A percentile compares a stretch with the other conserved stretches of the same genome.
These are phyloP conservation scores for Scaptomyza graminum DNA, from an alignment of 1,140 invertebrate genomes.

Conservation along the genomic window DNA sequence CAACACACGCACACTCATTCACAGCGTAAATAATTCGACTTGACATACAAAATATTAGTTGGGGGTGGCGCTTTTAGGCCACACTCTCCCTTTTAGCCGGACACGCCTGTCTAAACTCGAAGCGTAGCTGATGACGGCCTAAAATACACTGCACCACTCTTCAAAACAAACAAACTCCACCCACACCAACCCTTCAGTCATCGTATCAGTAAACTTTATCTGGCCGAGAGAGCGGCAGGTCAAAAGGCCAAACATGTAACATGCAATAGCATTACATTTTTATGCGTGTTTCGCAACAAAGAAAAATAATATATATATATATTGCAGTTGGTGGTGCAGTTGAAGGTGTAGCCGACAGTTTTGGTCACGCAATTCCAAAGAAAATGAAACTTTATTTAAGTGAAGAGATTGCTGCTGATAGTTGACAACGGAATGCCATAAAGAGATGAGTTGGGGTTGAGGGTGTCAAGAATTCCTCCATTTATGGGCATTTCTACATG, in stretches of 20 bases:
- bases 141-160: background rate
- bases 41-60: conserved; percentile 39
- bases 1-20: conserved; percentile 21
- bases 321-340: conserved; percentile 45
- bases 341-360: conserved; percentile 58
- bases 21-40: conserved; percentile 72
- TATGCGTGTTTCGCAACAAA: conserved; percentile 58
- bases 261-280: conserved; percentile 79
- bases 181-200: background rate
- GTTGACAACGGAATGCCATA: conserved; percentile 15
- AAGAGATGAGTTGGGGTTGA: background rate
- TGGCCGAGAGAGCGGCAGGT: conserved; percentile 28
- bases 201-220: conserved; percentile 59
- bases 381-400: conserved; percentile 31
- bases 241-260: conserved; percentile 65
- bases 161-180: background rate
- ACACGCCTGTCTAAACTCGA: conserved; percentile 35
- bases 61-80: background rate
- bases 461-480: background rate
- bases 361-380: conserved; percentile 71
- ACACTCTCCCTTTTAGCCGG: conserved; percentile 22
- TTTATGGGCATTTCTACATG: background rate
- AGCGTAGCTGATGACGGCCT: conserved; percentile 35
- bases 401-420: conserved; percentile 45
- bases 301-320: conserved; percentile 15